Percentiles rank a stretch among this genome's conserved stretches.
These are phyloP conservation scores for Molanna angustata DNA, from an alignment of 2,888 invertebrate genomes.

Conservation along the genomic window DNA sequence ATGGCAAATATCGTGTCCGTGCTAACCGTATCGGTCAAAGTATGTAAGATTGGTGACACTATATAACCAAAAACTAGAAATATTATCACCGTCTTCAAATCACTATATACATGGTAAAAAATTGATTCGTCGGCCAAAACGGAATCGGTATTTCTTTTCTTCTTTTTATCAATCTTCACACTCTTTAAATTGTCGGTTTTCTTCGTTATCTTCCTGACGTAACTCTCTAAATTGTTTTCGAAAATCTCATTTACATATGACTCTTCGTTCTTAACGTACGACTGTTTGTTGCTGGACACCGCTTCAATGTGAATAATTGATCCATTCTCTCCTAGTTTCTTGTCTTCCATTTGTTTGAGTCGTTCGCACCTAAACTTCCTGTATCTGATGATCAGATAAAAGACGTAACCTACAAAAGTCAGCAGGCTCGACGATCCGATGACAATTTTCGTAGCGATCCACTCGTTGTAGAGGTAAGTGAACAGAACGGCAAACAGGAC, in stretches of 20 bases:
- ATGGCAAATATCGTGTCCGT: conserved; percentile 97
- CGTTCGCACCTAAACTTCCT: too few species aligned
- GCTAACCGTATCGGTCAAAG: conserved; percentile 93
- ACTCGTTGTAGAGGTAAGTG: conserved; percentile 68
- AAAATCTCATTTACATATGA: conserved; percentile 18
- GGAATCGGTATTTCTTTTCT: conserved; percentile 1
- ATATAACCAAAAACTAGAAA: conserved; percentile 85
- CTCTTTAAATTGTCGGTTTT: not conserved
- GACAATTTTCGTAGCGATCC: conserved; percentile 61
- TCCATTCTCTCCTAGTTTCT: not conserved
- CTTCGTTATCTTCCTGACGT: conserved; percentile 2
- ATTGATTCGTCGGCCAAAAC: conserved; percentile 12
- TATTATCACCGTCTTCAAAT: conserved; percentile 75
- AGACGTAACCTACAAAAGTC: conserved; percentile 61
- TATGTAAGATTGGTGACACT: conserved; percentile 88
- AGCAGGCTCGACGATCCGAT: conserved; percentile 56
- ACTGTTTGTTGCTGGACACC: not conserved
- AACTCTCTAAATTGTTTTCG: conserved; percentile 18
- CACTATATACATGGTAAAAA: conserved; percentile 46
- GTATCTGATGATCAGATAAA: conserved; percentile 48
- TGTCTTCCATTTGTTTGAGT: not conserved
- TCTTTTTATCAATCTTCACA: not conserved
- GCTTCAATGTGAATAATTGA: too few species aligned
- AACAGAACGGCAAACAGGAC: conserved; percentile 71
- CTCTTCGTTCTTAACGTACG: conserved; percentile 9